A percentile compares a stretch with the other conserved stretches of the same genome.
Evolutionary conservation across 2,797 vertebrate species (phyloP).

Genomic region (Linurgus olivaceus): DNA sequence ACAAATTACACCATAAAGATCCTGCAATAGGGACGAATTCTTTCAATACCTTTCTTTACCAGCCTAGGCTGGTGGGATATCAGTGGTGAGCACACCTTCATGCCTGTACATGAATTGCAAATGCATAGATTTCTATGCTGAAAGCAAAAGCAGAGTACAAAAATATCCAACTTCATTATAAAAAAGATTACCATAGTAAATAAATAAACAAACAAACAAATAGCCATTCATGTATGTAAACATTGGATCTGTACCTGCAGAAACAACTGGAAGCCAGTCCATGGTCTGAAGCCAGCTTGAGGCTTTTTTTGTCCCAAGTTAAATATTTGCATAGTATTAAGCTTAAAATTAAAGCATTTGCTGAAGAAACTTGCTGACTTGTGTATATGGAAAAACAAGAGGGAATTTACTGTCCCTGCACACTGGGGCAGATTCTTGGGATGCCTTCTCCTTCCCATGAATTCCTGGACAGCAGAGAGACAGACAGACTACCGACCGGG

Average conservation of each 20-base stretch:
- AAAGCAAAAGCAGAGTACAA: background rate
- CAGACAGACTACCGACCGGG: background rate
- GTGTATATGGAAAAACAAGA: slow-evolving; percentile 21
- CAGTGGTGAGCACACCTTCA: background rate
- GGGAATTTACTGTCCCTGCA: slow-evolving; percentile 46
- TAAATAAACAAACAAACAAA: slow-evolving; percentile 6
- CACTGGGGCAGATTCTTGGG: slow-evolving; percentile 29
- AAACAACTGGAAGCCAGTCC: slow-evolving; percentile 32
- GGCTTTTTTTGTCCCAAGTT: slow-evolving; percentile 42
- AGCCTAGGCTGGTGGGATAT: background rate
- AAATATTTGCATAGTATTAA: slow-evolving; percentile 62
- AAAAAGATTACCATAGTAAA: background rate
- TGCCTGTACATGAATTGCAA: background rate
- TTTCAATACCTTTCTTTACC: background rate
- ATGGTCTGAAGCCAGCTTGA: slow-evolving; percentile 14
- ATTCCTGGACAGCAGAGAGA: slow-evolving; percentile 59
- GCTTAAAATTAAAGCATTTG: slow-evolving; percentile 48
- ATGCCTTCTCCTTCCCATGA: slow-evolving; percentile 51
- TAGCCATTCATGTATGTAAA: background rate
- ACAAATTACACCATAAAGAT: background rate
- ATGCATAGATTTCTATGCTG: background rate
- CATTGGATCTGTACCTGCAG: slow-evolving; percentile 34
- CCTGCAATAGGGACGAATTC: background rate
- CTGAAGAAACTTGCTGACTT: slow-evolving; percentile 54
- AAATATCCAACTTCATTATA: background rate